Percentiles rank a stretch among this genome's conserved stretches.
Evolutionary conservation across 2,888 invertebrate genomes (phyloP).

Genomic region (Eupeodes luniger): DNA sequence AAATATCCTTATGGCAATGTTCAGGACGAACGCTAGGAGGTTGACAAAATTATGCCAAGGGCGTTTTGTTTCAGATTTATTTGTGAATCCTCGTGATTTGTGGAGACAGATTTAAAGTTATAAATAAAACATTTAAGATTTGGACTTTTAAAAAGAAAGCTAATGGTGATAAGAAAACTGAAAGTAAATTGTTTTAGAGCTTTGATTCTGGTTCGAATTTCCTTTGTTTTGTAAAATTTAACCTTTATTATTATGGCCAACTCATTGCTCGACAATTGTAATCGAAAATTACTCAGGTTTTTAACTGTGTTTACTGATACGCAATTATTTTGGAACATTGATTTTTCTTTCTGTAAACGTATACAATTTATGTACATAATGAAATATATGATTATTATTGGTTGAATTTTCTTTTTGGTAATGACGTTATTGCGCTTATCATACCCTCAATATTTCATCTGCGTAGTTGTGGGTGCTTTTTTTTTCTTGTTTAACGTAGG

Average conservation of each 20-base stretch:
- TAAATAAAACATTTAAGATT: background rate
- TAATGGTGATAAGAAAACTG: too few relatives aligned
- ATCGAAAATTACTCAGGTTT: too few relatives aligned
- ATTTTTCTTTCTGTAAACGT: too few relatives aligned
- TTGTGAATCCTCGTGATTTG: background rate
- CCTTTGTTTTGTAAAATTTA: too few relatives aligned
- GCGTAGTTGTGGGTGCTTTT: background rate
- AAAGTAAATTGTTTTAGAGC: too few relatives aligned
- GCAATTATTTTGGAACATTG: too few relatives aligned
- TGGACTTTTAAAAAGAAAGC: too few relatives aligned
- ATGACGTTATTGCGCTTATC: background rate
- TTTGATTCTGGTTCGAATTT: too few relatives aligned
- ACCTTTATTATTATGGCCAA: too few relatives aligned
- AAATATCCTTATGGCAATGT: background rate
- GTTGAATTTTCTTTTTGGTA: background rate
- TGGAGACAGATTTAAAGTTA: slow-evolving; percentile 6
- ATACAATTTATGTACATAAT: too few relatives aligned
- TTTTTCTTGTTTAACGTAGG: background rate
- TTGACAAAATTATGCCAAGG: slow-evolving; percentile 52
- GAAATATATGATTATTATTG: background rate
- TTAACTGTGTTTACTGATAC: too few relatives aligned
- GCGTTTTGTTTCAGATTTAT: slow-evolving; percentile 38
- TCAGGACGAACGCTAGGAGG: background rate
- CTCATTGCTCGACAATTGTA: too few relatives aligned
- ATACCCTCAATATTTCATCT: background rate